Conservation (phyloP, 2,888 invertebrate species). For the Pyrrhia umbra region DNA sequence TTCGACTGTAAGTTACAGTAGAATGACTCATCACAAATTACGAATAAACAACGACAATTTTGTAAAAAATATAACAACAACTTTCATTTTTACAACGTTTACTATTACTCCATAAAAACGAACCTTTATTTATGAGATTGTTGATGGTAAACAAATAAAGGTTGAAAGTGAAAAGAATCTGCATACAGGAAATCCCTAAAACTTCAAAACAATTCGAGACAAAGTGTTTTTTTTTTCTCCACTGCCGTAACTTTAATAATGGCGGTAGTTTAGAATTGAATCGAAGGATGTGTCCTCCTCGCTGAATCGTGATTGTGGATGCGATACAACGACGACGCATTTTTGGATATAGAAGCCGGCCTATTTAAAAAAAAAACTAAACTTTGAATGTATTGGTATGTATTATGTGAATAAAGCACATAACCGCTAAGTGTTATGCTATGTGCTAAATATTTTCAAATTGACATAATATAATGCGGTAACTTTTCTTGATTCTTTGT, state of each 20-base stretch:
- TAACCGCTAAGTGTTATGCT: too few relatives aligned
- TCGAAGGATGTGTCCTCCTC: conserved; percentile 56
- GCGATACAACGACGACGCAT: conserved; percentile 19
- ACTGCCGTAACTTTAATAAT: conserved; percentile 61
- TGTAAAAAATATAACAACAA: conserved; percentile 33
- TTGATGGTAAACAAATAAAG: conserved; percentile 69
- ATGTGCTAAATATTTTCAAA: too few relatives aligned
- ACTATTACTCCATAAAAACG: conserved; percentile 17
- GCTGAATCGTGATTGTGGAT: conserved; percentile 35
- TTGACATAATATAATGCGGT: too few relatives aligned
- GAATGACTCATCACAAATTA: conserved; percentile 2
- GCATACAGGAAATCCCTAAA: conserved; percentile 79
- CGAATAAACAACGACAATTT: conserved; percentile 9
- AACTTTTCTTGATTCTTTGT: too few relatives aligned
- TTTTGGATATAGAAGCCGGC: neutral
- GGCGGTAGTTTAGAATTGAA: conserved; percentile 70
- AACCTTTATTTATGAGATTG: conserved; percentile 70
- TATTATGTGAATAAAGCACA: too few relatives aligned
- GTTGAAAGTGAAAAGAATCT: conserved; percentile 78
- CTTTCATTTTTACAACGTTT: conserved; percentile 62
- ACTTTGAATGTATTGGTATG: neutral
- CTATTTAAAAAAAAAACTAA: neutral
- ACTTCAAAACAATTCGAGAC: conserved; percentile 65
- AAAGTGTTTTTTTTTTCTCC: conserved; percentile 62
- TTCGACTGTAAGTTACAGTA: neutral